phyloP scores from a whole-genome alignment of 2,888 invertebrate genomes.

The Eupithecia exiguata region DNA sequence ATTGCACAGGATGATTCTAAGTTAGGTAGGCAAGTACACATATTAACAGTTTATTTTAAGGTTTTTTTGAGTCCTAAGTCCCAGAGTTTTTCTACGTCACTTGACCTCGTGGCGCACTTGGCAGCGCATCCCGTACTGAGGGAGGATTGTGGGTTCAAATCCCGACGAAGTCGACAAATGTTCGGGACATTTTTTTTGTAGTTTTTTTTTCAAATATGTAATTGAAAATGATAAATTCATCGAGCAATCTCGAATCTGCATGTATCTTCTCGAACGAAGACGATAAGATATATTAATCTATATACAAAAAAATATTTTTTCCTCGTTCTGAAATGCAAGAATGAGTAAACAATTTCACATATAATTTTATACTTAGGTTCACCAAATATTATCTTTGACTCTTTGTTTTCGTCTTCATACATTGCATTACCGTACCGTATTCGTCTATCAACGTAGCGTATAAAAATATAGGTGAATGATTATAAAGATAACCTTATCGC shows the following conservation, averaged over 20 bases:
- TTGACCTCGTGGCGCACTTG: too few species aligned
- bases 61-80: too few species aligned
- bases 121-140: too few species aligned
- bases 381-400: not conserved
- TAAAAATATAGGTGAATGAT: slow-evolving; percentile 59
- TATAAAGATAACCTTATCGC: slow-evolving; percentile 60
- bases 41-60: too few species aligned
- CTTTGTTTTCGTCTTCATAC: not conserved
- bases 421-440: not conserved
- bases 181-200: too few species aligned
- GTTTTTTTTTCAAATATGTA: too few species aligned
- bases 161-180: too few species aligned
- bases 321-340: not conserved
- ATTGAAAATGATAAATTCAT: not conserved
- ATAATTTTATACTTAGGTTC: not conserved
- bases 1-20: not conserved
- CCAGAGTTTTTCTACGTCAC: too few species aligned
- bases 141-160: too few species aligned
- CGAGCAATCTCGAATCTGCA: not conserved
- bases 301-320: not conserved
- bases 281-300: not conserved
- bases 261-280: not conserved
- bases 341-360: not conserved
- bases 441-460: slow-evolving; percentile 26
- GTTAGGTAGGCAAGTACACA: too few species aligned